Percentiles rank a stretch among this genome's conserved stretches.
phyloP scores from a whole-genome alignment of 2,113 vertebrate genomes.

The Rhinoderma darwinii region DNA sequence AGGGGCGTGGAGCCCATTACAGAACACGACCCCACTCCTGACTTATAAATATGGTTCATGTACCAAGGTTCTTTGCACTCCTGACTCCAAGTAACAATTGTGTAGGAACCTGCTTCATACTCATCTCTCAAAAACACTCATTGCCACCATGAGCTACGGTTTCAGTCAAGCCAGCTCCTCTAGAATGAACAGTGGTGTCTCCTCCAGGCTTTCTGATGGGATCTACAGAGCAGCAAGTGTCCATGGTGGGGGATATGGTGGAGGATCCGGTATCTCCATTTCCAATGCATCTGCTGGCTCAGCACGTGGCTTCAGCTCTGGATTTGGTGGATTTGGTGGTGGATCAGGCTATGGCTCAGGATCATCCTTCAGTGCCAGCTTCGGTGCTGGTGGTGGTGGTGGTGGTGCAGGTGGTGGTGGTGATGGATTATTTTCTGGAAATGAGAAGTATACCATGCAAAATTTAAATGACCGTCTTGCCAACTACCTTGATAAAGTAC shows the following conservation, averaged over 20 bases:
- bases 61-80: slow-evolving; percentile 19
- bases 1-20: not conserved
- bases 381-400: slow-evolving; percentile 12
- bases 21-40: slow-evolving; percentile 52
- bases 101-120: not conserved
- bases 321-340: slow-evolving; percentile 52
- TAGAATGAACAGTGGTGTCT: slow-evolving; percentile 63
- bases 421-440: slow-evolving; percentile 73
- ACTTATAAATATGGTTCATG: slow-evolving; percentile 67
- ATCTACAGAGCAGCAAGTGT: slow-evolving; percentile 57
- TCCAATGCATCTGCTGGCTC: not conserved
- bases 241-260: slow-evolving; percentile 56
- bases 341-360: slow-evolving; percentile 38
- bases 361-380: not conserved
- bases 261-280: slow-evolving; percentile 62
- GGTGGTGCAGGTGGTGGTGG: too few relatives aligned
- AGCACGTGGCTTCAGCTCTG: not conserved
- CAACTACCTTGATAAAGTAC: slow-evolving; percentile 81
- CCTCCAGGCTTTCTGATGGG: slow-evolving; percentile 59
- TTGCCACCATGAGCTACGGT: slow-evolving; percentile 67
- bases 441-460: slow-evolving; percentile 88
- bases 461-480: slow-evolving; percentile 90
- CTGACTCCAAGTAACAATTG: not conserved
- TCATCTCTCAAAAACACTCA: not conserved
- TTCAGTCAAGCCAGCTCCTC: slow-evolving; percentile 67